Evolutionary conservation across 1,140 invertebrate genomes (phyloP).

Genomic region (Coenobita brevimanus): DNA sequence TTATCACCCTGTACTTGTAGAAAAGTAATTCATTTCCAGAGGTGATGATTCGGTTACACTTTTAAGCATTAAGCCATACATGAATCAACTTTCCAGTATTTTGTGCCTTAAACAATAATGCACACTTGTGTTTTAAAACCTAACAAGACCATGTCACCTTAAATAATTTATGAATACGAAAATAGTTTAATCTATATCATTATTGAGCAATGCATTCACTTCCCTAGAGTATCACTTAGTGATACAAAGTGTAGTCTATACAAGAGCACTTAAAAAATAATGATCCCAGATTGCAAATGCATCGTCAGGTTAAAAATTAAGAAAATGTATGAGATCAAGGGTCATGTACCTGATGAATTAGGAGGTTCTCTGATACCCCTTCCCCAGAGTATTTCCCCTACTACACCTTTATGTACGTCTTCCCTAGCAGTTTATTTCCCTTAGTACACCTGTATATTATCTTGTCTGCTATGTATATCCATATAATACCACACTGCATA

Average conservation of each 20-base stretch:
- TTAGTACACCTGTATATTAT: too few species aligned
- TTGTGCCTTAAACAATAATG: constrained; percentile 39
- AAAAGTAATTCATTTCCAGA: too few species aligned
- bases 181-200: constrained; percentile 54
- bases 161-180: constrained; percentile 57
- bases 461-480: too few species aligned
- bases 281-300: constrained; percentile 16
- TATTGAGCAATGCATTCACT: constrained; percentile 55
- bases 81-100: constrained; percentile 14
- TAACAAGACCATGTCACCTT: constrained; percentile 49
- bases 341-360: too few species aligned
- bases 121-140: constrained; percentile 26
- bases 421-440: too few species aligned
- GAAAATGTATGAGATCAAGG: constrained; percentile 41
- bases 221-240: constrained; percentile 33
- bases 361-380: too few species aligned
- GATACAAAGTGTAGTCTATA: constrained; percentile 31
- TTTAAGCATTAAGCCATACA: too few species aligned
- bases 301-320: constrained; percentile 9
- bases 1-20: too few species aligned
- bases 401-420: too few species aligned
- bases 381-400: too few species aligned
- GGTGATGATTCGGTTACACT: too few species aligned
- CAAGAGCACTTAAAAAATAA: background rate
- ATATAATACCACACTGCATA: too few species aligned